Percentiles rank a stretch among this genome's conserved stretches.
Evolutionary conservation across 2,113 vertebrate genomes (phyloP).

Genomic region (Cyanoderma ruficeps): DNA sequence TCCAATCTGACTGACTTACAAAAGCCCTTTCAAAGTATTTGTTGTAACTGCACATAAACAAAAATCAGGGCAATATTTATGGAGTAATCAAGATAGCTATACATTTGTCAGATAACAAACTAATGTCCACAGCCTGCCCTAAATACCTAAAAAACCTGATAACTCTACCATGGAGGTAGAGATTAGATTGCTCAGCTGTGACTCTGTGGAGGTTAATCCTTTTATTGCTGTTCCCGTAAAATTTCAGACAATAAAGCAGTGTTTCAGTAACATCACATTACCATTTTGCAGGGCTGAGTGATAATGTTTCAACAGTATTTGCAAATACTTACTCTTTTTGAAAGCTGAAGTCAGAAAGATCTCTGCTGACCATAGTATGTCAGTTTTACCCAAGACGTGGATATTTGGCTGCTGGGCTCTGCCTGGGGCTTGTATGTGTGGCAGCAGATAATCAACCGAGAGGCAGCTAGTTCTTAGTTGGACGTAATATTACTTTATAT

Average conservation of each 20-base stretch:
- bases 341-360: not conserved
- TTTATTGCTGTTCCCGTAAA: not conserved
- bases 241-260: not conserved
- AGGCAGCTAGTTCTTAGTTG: not conserved
- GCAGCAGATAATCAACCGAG: not conserved
- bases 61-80: not conserved
- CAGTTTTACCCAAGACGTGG: not conserved
- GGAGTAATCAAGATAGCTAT: not conserved
- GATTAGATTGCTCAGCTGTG: not conserved
- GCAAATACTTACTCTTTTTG: not conserved
- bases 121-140: not conserved
- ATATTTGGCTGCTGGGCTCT: not conserved
- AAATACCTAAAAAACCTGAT: not conserved
- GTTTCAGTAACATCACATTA: not conserved
- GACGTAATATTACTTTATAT: not conserved
- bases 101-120: not conserved
- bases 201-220: constrained; percentile 1
- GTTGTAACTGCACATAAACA: not conserved
- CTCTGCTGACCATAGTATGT: not conserved
- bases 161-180: not conserved
- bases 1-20: not conserved
- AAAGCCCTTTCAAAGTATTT: not conserved
- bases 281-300: not conserved
- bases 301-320: not conserved
- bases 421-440: not conserved